These are phyloP conservation scores for Nesidiocoris tenuis DNA, from an alignment of 2,888 invertebrate species.

Conservation along the genomic window DNA sequence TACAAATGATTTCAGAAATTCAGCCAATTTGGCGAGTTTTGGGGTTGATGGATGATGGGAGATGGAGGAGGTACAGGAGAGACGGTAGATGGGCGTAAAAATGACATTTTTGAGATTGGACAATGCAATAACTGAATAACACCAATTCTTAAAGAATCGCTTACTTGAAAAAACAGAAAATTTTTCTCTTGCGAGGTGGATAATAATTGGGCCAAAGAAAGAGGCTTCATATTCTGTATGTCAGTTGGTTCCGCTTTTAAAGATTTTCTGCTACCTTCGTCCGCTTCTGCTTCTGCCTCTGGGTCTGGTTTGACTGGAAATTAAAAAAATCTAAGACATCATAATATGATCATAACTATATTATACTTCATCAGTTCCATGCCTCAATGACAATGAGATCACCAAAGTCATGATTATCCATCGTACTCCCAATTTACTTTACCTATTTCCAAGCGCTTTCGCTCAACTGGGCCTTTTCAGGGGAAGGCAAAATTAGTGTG, in stretches of 20 bases:
- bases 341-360: too few relatives aligned
- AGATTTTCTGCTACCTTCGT: slow-evolving; percentile 10
- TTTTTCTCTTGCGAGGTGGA: slow-evolving; percentile 39
- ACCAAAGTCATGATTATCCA: too few relatives aligned
- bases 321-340: too few relatives aligned
- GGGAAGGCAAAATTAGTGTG: too few relatives aligned
- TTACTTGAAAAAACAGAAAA: slow-evolving; percentile 47
- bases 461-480: too few relatives aligned
- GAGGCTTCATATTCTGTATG: slow-evolving; percentile 28
- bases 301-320: slow-evolving; percentile 46
- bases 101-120: background rate
- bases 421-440: too few relatives aligned
- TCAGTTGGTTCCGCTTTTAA: slow-evolving; percentile 20
- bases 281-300: slow-evolving; percentile 16
- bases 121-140: background rate
- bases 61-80: background rate
- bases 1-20: background rate
- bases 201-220: slow-evolving; percentile 28
- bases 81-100: background rate
- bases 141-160: background rate
- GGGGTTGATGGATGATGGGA: background rate
- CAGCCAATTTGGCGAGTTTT: too few relatives aligned
- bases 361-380: too few relatives aligned
- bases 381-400: too few relatives aligned
- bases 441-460: too few relatives aligned